Conservation (phyloP, 2,888 invertebrate genomes). For the Microctonus hyperodae region DNA sequence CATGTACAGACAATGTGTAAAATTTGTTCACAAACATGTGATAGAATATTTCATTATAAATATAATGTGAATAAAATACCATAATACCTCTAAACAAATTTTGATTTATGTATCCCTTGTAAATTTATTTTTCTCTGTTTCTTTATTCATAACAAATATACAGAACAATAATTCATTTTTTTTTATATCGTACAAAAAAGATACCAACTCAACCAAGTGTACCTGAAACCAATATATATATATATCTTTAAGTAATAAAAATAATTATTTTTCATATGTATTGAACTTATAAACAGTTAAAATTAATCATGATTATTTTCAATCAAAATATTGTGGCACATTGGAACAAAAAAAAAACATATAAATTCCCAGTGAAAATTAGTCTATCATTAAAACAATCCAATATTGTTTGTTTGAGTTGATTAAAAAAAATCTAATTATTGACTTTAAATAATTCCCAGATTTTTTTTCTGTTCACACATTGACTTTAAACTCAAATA, state of each 20-base stretch:
- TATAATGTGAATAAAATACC: constrained; percentile 53
- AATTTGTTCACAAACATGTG: constrained; percentile 48
- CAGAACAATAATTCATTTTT: background rate
- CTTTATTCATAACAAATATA: constrained; percentile 25
- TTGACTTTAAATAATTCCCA: background rate
- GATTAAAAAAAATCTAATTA: background rate
- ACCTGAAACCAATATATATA: constrained; percentile 3
- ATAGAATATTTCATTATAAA: constrained; percentile 51
- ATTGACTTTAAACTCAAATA: background rate
- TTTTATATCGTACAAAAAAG: background rate
- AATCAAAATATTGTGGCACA: constrained; percentile 23
- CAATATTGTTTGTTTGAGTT: background rate
- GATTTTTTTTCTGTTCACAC: background rate
- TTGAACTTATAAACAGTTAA: background rate
- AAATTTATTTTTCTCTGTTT: constrained; percentile 18
- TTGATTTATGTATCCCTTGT: constrained; percentile 24
- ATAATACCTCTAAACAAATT: constrained; percentile 45
- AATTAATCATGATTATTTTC: background rate
- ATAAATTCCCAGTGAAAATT: background rate
- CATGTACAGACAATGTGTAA: constrained; percentile 52
- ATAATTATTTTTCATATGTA: background rate
- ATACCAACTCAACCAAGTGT: background rate
- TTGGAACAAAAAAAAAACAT: constrained; percentile 10
- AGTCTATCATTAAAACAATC: background rate
- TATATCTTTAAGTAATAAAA: background rate